These are phyloP conservation scores for Acinonyx jubatus DNA, from an alignment of 2,113 vertebrate genomes.

Conservation along the genomic window DNA sequence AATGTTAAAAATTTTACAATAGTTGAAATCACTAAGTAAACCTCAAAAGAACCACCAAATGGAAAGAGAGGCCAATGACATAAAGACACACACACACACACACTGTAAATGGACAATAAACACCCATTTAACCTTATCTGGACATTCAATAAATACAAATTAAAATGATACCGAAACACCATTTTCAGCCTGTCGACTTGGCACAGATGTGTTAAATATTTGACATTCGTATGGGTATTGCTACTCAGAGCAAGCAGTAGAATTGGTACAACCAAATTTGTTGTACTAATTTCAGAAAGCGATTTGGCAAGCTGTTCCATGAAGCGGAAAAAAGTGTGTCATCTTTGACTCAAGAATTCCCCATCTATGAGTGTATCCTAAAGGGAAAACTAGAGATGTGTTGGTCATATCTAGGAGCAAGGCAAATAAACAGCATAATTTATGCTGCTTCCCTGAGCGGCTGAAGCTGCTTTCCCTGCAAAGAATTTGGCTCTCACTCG, in stretches of 20 bases:
- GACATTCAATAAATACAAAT: neutral
- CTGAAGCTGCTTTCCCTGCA: neutral
- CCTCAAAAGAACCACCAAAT: neutral
- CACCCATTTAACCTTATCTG: neutral
- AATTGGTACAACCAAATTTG: neutral
- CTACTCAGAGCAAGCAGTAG: neutral
- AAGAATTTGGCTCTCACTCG: neutral
- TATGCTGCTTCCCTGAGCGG: neutral
- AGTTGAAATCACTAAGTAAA: slow-evolving; percentile 26
- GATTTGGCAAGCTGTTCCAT: neutral
- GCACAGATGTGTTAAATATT: neutral
- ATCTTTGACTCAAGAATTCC: neutral
- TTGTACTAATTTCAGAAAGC: neutral
- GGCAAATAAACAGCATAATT: neutral
- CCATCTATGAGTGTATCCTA: neutral
- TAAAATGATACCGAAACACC: neutral
- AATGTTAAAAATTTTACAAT: neutral
- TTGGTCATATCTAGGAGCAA: too few relatives aligned
- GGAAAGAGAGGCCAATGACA: neutral
- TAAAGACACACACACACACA: neutral
- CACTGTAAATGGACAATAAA: neutral
- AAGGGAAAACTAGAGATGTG: neutral
- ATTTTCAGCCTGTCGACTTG: neutral
- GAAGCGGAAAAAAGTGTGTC: neutral
- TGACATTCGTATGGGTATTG: too few relatives aligned